phyloP scores from a whole-genome alignment of 1,140 invertebrate genomes.

The Mactra quadrangularis region DNA sequence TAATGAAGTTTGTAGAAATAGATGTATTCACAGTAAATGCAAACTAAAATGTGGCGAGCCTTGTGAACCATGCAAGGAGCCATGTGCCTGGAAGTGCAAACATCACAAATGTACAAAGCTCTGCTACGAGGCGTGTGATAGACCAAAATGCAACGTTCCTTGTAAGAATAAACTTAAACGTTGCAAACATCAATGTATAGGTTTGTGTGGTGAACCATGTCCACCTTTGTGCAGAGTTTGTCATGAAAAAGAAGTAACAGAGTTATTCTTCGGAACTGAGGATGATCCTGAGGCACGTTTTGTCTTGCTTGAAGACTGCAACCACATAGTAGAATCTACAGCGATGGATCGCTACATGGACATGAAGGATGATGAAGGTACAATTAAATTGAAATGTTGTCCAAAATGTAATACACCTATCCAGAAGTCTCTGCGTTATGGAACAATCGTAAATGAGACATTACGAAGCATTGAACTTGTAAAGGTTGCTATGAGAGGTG shows the following conservation, averaged over 20 bases:
- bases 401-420: too few species aligned
- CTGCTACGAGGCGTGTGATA: slow-evolving; percentile 87
- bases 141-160: slow-evolving; percentile 83
- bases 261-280: slow-evolving; percentile 85
- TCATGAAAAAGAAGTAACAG: slow-evolving; percentile 82
- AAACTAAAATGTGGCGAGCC: slow-evolving; percentile 81
- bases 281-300: slow-evolving; percentile 75
- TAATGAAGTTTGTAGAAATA: too few species aligned
- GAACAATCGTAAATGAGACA: too few species aligned
- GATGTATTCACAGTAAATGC: too few species aligned
- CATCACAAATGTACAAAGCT: too few species aligned
- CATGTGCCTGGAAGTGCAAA: too few species aligned
- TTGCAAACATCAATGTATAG: slow-evolving; percentile 88
- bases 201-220: slow-evolving; percentile 89
- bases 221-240: slow-evolving; percentile 72
- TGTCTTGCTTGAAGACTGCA: slow-evolving; percentile 71
- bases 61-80: slow-evolving; percentile 85
- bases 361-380: too few species aligned
- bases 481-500: too few species aligned
- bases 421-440: too few species aligned
- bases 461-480: slow-evolving; percentile 67
- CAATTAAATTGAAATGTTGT: too few species aligned
- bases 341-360: too few species aligned
- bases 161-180: slow-evolving; percentile 68
- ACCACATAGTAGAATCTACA: too few species aligned